Base-by-base conservation (phyloP, 1,140 invertebrate genomes). In the Panulirus ornatus region DNA sequence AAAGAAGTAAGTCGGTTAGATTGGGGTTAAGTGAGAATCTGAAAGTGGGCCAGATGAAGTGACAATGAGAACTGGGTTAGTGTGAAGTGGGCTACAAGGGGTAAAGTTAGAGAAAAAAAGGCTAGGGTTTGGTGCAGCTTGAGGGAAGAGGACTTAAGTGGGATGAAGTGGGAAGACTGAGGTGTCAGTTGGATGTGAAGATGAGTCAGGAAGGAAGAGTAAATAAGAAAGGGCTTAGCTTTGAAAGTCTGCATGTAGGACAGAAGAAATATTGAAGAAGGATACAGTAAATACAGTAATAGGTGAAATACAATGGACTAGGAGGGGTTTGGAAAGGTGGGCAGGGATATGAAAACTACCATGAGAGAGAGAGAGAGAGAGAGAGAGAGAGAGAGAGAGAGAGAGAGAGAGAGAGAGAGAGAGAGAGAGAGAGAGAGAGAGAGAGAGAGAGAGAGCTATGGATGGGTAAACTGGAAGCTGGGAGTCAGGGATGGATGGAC, bases 331-430 rank as follows among this genome's bases (percentile, higher is more conserved):
- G n/a, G n/a, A n/a, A 30, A 34, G 34, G 1, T 16, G 34, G 34
- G 0, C 14, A 16, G 34, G 1, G 34, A 30, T 14, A 1, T 14
- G 34, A 73, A 34, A 30, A 30, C 16, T n/a, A 36, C 14, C 22
- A 34, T 27, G 70, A 73, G 70, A 73, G 70, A 73, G 70, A 73
- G 70, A 73, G 70, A 73, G 70, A 73, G 70, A 73, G 70, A 73
- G 70, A 73, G 70, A 73, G 70, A 73, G 70, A 73, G 70, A 73
- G 70, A 73, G 70, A 73, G 70, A 73, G 70, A 73, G 70, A 73
- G 70, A 73, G 70, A 73, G 70, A 73, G 70, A 73, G 70, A 73
- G 70, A 73, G 70, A 73, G 70, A 73, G 70, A 73, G 70, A 73
- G 70, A 73, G 70, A 73, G 1, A 73, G 70, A 9, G 8, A 9